These are phyloP conservation scores for Corythornis cristatus DNA, from an alignment of 2,113 vertebrate genomes.

Conservation along the genomic window DNA sequence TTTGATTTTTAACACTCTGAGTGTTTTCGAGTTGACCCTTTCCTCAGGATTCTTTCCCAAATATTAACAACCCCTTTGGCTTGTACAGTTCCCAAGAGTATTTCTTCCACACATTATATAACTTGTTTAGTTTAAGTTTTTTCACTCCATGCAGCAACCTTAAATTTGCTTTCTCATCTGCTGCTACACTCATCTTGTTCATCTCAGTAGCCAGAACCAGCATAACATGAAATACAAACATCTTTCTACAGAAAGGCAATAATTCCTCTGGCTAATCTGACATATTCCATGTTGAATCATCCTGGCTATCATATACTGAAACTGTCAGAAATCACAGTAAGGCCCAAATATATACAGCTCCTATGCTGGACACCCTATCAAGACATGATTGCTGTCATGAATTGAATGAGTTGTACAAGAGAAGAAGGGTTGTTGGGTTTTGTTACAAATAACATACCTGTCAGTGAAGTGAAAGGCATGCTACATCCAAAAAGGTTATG, in stretches of 20 bases:
- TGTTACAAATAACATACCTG: constrained; percentile 46
- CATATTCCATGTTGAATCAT: constrained; percentile 36
- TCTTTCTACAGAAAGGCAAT: constrained; percentile 5
- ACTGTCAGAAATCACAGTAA: constrained; percentile 23
- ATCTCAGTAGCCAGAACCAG: not conserved
- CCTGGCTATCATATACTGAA: not conserved
- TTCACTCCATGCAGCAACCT: not conserved
- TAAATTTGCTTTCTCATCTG: constrained; percentile 15
- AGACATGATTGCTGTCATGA: constrained; percentile 41
- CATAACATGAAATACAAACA: not conserved
- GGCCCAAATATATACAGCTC: not conserved
- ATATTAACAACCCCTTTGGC: not conserved
- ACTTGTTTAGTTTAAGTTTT: not conserved
- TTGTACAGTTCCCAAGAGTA: not conserved
- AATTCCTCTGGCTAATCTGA: constrained; percentile 41
- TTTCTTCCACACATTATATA: not conserved
- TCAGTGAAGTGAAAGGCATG: constrained; percentile 39
- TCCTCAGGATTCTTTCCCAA: not conserved
- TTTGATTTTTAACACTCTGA: not conserved
- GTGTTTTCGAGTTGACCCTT: not conserved
- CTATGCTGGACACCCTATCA: not conserved
- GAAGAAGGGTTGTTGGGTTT: not conserved
- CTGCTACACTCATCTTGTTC: not conserved
- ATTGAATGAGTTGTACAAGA: constrained; percentile 5
- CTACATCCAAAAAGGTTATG: constrained; percentile 1